Percentiles rank a stretch among this genome's conserved stretches.
Conservation (phyloP, 2,888 invertebrate genomes). For the Frankliniella intonsa region DNA sequence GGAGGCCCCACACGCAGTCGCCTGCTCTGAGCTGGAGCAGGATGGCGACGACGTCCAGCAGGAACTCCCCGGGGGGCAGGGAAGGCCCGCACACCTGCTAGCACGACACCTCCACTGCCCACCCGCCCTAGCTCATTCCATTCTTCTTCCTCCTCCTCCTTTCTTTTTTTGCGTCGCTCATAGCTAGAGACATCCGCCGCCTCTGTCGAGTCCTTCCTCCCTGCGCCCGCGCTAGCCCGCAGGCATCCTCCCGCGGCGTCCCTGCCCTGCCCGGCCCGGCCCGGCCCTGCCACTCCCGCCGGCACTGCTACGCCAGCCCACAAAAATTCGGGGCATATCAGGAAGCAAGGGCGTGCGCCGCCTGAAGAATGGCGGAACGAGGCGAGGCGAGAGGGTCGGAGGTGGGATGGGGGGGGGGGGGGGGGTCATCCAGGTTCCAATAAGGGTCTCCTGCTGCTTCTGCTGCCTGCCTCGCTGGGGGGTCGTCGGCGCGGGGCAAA, state of each 20-base stretch:
- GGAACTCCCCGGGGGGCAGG: no score
- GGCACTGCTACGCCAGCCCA: neutral
- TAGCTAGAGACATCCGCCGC: neutral
- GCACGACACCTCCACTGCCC: no score
- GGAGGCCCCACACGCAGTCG: no score
- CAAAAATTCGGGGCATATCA: slow-evolving; percentile 1
- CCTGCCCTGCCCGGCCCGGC: neutral
- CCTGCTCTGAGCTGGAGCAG: no score
- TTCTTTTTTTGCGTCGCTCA: neutral
- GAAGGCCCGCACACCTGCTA: no score
- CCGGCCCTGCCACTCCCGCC: neutral
- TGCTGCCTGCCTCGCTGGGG: no score
- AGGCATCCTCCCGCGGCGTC: no score
- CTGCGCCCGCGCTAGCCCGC: no score
- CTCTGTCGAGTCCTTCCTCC: no score
- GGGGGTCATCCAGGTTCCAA: neutral
- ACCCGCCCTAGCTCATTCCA: neutral
- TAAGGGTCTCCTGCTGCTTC: neutral
- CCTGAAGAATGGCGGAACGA: neutral
- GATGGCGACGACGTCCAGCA: no score
- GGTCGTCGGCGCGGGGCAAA: no score
- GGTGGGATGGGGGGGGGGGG: neutral
- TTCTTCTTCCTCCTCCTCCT: neutral
- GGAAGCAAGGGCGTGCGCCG: neutral
- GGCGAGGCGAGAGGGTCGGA: neutral